These are phyloP conservation scores for Nomada fabriciana DNA, from an alignment of 2,888 invertebrate species.

Conservation along the genomic window DNA sequence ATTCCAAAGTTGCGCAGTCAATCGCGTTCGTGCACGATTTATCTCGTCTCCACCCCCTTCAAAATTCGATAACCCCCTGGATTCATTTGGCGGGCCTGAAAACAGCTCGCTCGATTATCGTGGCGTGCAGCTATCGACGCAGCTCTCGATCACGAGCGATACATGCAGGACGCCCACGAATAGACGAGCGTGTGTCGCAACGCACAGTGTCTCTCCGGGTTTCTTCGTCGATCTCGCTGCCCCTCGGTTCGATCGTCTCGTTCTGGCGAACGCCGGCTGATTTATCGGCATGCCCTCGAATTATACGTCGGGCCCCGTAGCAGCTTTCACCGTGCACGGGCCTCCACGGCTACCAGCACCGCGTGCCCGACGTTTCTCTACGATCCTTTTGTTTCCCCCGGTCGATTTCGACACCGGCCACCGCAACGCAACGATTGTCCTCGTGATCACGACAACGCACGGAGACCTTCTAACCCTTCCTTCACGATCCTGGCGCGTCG, in stretches of 20 bases:
- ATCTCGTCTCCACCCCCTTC: too few relatives aligned
- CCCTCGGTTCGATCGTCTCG: slow-evolving; percentile 27
- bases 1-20: too few relatives aligned
- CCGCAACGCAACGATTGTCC: slow-evolving; percentile 57
- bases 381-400: slow-evolving; percentile 64
- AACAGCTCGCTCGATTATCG: slow-evolving; percentile 17
- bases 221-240: slow-evolving; percentile 19
- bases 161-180: slow-evolving; percentile 64
- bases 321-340: slow-evolving; percentile 64
- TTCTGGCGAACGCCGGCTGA: slow-evolving; percentile 52
- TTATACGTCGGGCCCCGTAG: slow-evolving; percentile 62
- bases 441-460: slow-evolving; percentile 47
- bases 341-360: slow-evolving; percentile 26
- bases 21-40: too few relatives aligned
- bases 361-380: slow-evolving; percentile 27
- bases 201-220: slow-evolving; percentile 30
- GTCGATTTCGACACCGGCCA: slow-evolving; percentile 62
- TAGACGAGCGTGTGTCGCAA: slow-evolving; percentile 67
- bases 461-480: slow-evolving; percentile 35
- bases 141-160: slow-evolving; percentile 60
- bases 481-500: background rate
- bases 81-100: background rate
- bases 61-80: background rate
- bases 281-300: slow-evolving; percentile 74
- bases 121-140: slow-evolving; percentile 45